Base-by-base conservation (phyloP, 2,113 vertebrate genomes). In the Oncorhynchus masou region DNA sequence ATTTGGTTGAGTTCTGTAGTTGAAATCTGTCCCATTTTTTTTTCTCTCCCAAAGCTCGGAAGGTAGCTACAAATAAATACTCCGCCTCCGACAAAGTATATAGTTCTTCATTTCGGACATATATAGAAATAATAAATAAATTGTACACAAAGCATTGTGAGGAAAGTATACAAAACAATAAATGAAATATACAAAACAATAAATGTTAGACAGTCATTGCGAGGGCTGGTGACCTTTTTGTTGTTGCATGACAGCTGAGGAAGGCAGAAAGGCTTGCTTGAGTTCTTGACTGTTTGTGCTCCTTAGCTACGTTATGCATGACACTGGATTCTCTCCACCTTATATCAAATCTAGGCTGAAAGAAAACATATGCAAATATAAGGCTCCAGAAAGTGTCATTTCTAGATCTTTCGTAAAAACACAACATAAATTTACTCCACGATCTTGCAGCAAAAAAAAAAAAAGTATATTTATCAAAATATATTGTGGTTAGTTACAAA, bases 91-190 rank as follows among this genome's bases (percentile, higher is more conserved):
- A 85, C 75, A 67, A 77, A 80, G 66, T 74, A 73, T 80, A 75
- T 31, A 64, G 68, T 81, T 72, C 69, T 74, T 73, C 0, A 19
- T 82, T 70, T 74, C 75, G 78, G 75, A 86, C 79, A 86, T 79
- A 69, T 69, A 88, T 5, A 80, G 79, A 84, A 88, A 85, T 81
- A 86, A 89, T 87, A 89, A 88, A 88, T 90, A 89, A 88, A 81
- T 73, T 84, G 84, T 82, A 89, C 88, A 89, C 59, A 49, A 85
- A 86, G 79, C 70, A 71, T 67, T 81, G 68, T 78, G 84, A 87
- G 77, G 81, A 82, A 73, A 86, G 85, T 85, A 67, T 80, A 89
- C 83, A 88, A 87, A 84, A 81, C 74, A 76, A 70, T 83, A 68
- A 75, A 82, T 83, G 85, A 76, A 81, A 84, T 25, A 45, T 45